Evolutionary conservation across 2,888 invertebrate genomes (phyloP).

Genomic region (Pachliopta kotzebuea): DNA sequence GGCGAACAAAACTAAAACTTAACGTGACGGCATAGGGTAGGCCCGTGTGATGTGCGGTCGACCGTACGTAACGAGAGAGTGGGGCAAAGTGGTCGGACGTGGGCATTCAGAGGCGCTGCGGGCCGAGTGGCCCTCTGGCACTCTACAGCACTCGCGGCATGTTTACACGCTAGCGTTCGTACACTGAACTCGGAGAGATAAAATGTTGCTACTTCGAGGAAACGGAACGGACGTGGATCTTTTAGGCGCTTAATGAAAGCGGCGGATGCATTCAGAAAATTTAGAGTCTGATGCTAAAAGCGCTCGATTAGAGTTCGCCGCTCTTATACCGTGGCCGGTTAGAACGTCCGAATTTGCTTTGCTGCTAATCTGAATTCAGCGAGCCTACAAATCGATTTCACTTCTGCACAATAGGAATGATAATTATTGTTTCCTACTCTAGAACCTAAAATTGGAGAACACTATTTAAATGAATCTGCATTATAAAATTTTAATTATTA

Average conservation of each 20-base stretch:
- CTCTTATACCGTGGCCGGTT: constrained; percentile 11
- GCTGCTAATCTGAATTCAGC: not conserved
- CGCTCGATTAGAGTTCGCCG: constrained; percentile 14
- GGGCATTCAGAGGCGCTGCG: constrained; percentile 32
- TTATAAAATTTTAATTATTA: not conserved
- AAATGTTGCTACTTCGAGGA: constrained; percentile 64
- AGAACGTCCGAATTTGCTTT: constrained; percentile 7
- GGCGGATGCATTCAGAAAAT: constrained; percentile 36
- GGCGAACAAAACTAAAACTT: constrained; percentile 14
- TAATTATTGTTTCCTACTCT: constrained; percentile 1
- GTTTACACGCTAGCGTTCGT: constrained; percentile 54
- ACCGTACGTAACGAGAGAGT: constrained; percentile 30
- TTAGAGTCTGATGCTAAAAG: constrained; percentile 38
- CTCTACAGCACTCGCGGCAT: constrained; percentile 36
- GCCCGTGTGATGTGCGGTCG: constrained; percentile 17
- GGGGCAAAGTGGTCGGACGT: constrained; percentile 33
- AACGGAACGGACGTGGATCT: constrained; percentile 53
- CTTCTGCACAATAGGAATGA: not conserved
- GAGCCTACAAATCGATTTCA: constrained; percentile 8
- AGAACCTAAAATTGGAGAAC: not conserved
- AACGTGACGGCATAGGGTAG: constrained; percentile 7
- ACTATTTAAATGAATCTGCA: not conserved
- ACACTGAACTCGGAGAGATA: constrained; percentile 64
- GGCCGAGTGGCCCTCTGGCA: constrained; percentile 34
- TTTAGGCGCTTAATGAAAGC: constrained; percentile 45